These are phyloP conservation scores for Diaperis boleti DNA, from an alignment of 2,888 invertebrate species.

Conservation along the genomic window DNA sequence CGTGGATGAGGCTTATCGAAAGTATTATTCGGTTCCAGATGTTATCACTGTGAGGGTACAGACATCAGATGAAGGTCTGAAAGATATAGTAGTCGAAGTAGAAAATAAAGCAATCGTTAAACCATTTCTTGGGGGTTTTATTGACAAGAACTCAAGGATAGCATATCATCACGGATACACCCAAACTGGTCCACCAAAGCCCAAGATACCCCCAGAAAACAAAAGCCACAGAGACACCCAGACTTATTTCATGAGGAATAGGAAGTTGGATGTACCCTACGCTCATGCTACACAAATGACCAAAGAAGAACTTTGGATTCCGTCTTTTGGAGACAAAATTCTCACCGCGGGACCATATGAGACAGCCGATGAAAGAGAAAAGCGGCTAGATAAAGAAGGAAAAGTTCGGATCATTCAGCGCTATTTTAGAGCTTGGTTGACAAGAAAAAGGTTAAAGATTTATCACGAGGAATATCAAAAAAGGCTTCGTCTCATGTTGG, in stretches of 20 bases:
- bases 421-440: conserved; percentile 72
- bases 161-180: conserved; percentile 86
- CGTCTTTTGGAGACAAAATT: conserved; percentile 74
- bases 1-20: conserved; percentile 59
- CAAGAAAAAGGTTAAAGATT: conserved; percentile 67
- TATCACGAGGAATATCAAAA: conserved; percentile 69
- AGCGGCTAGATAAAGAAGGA: conserved; percentile 69
- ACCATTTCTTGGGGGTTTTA: conserved; percentile 86
- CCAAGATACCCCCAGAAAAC: conserved; percentile 68
- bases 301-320: conserved; percentile 70
- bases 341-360: conserved; percentile 74
- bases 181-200: conserved; percentile 79
- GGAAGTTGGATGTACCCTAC: conserved; percentile 70
- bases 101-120: conserved; percentile 74
- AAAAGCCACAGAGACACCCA: conserved; percentile 76
- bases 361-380: conserved; percentile 73
- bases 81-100: conserved; percentile 71
- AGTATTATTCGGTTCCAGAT: conserved; percentile 65
- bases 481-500: conserved; percentile 69
- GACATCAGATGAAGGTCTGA: conserved; percentile 64
- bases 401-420: conserved; percentile 74
- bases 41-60: conserved; percentile 70
- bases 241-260: conserved; percentile 69
- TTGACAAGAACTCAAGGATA: conserved; percentile 75
- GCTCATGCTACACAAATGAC: conserved; percentile 75